Evolutionary conservation across 1,140 invertebrate species (phyloP), one percentile per base, ranked within the genome.

Genomic region (Uloborus diversus): DNA sequence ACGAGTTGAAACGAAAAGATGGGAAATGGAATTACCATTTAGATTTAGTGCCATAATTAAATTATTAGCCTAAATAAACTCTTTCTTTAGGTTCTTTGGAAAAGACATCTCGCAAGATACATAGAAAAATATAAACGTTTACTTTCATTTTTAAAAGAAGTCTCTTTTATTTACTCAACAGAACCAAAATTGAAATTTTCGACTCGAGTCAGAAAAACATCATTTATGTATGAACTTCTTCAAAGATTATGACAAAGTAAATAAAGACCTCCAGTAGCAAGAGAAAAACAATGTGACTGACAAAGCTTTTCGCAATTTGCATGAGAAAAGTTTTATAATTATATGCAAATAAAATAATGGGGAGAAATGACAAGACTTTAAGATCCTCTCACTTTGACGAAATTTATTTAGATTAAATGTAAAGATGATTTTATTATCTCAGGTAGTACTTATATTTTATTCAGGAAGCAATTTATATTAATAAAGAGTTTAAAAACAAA

Each of bases 111-210:
- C 47, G 25, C 33, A 28, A n/a, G 4, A n/a, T 42, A 59, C 14
- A 28, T 56, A 35, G 30, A n/a, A 73, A 70, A 73, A 73, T 57
- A 61, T 73, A 57, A 57, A 28, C 25, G 33, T 61, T 62, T 62
- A 32, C 28, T 47, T 20, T 61, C 49, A 61, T 73, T 73, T 53
- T 73, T 61, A 49, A 37, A 23, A 9, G 27, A 42, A n/a, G n/a
- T n/a, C n/a, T n/a, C n/a, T n/a, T n/a, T n/a, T n/a, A n/a, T n/a
- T n/a, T n/a, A n/a, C n/a, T n/a, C n/a, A n/a, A n/a, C n/a, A n/a
- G n/a, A n/a, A n/a, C 56, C 57, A 13, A 73, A 73, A 73, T 73
- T 73, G 61, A 47, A 68, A 73, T 47, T 37, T 73, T 17, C 61
- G 20, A 73, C 69, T 37, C 47, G 35, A 62, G 61, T 33, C 28